Evolutionary conservation across 2,888 invertebrate species (phyloP).

Genomic region (Zygogramma bicolorata): DNA sequence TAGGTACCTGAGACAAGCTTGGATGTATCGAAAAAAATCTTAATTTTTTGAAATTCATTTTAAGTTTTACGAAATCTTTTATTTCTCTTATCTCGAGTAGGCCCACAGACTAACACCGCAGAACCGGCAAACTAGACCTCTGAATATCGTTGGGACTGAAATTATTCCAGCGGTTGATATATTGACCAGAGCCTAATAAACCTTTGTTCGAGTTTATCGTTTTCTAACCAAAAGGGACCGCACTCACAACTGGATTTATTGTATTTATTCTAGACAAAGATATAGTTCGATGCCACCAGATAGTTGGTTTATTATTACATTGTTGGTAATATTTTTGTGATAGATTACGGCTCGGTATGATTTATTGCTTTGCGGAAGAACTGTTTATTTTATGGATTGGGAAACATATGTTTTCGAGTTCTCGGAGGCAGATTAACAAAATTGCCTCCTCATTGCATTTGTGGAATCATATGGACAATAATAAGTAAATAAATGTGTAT

Average conservation of each 20-base stretch:
- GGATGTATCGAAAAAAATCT: too few relatives aligned
- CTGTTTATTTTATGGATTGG: background rate
- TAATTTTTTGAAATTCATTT: too few relatives aligned
- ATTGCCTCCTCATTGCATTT: background rate
- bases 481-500: too few relatives aligned
- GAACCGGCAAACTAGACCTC: background rate
- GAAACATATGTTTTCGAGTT: background rate
- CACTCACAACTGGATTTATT: conserved; percentile 22
- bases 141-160: conserved; percentile 6
- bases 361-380: background rate
- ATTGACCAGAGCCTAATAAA: conserved; percentile 32
- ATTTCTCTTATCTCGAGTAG: too few relatives aligned
- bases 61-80: too few relatives aligned
- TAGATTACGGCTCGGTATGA: background rate
- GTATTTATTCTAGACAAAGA: conserved; percentile 27
- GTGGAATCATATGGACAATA: too few relatives aligned
- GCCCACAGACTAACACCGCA: background rate
- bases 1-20: too few relatives aligned
- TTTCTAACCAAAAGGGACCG: conserved; percentile 27
- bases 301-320: background rate
- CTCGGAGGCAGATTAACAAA: background rate
- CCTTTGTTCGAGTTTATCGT: conserved; percentile 36
- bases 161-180: conserved; percentile 35
- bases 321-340: conserved; percentile 1
- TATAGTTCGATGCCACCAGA: conserved; percentile 15